phyloP scores from a whole-genome alignment of 2,888 invertebrate species.

The Panzeria rudis region DNA sequence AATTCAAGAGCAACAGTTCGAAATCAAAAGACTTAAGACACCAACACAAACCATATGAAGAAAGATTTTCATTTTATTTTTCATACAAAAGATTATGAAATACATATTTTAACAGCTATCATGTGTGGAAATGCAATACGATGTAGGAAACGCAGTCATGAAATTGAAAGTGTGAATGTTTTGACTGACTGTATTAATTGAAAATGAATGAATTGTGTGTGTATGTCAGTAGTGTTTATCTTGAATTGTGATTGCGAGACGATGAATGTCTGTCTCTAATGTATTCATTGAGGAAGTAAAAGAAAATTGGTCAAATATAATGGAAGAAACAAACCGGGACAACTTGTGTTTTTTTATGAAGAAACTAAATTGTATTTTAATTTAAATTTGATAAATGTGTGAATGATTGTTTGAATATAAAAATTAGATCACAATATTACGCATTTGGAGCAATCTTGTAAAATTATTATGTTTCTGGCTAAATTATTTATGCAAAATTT shows the following conservation, averaged over 20 bases:
- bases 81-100: slow-evolving; percentile 21
- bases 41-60: slow-evolving; percentile 20
- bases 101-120: slow-evolving; percentile 1
- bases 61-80: slow-evolving; percentile 11
- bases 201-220: slow-evolving; percentile 10
- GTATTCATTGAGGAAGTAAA: slow-evolving; percentile 23
- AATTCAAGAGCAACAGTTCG: neutral
- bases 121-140: slow-evolving; percentile 32
- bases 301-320: slow-evolving; percentile 3
- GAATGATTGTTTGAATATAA: no score
- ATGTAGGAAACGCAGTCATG: slow-evolving; percentile 49
- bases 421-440: no score
- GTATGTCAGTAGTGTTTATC: slow-evolving; percentile 48
- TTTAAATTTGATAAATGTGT: no score
- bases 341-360: neutral
- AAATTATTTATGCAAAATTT: neutral
- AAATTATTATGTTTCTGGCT: neutral
- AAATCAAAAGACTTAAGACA: slow-evolving; percentile 68
- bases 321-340: neutral
- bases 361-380: no score
- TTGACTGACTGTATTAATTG: neutral
- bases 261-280: neutral
- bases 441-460: no score
- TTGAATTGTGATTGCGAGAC: neutral
- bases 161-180: slow-evolving; percentile 46